Evolutionary conservation across 2,888 invertebrate species (phyloP).

Genomic region (Heliconius ismenius): DNA sequence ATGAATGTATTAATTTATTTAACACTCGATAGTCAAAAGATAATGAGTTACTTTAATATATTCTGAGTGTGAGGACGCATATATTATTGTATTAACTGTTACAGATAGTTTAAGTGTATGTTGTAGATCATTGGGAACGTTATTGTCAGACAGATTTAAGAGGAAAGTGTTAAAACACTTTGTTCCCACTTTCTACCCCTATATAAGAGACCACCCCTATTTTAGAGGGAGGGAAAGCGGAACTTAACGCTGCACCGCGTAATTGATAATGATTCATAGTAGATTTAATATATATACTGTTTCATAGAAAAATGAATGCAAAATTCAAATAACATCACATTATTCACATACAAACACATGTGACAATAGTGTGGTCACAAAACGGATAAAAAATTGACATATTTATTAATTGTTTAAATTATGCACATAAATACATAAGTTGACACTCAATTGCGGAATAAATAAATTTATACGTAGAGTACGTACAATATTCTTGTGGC

Average conservation of each 20-base stretch:
- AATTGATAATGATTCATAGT: too few species aligned
- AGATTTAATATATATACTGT: too few species aligned
- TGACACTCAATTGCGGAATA: background rate
- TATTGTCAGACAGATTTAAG: background rate
- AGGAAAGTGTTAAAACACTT: too few species aligned
- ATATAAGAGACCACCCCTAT: too few species aligned
- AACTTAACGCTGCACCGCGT: too few species aligned
- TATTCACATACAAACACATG: background rate
- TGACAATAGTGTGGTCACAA: background rate
- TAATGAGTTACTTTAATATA: slow-evolving; percentile 22
- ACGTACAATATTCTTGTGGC: background rate
- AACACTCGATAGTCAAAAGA: slow-evolving; percentile 41
- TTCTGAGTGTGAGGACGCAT: slow-evolving; percentile 12
- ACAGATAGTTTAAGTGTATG: slow-evolving; percentile 1
- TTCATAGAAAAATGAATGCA: background rate
- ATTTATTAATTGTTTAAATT: slow-evolving; percentile 1
- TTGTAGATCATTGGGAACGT: background rate
- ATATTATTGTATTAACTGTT: slow-evolving; percentile 22
- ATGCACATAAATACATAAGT: slow-evolving; percentile 9
- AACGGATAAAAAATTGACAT: background rate
- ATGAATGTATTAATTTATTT: slow-evolving; percentile 49
- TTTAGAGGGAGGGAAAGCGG: too few species aligned
- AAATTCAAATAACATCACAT: background rate
- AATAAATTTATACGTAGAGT: background rate
- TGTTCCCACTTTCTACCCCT: too few species aligned